Evolutionary conservation across 2,888 invertebrate genomes (phyloP).

Genomic region (Iphiclides podalirius): DNA sequence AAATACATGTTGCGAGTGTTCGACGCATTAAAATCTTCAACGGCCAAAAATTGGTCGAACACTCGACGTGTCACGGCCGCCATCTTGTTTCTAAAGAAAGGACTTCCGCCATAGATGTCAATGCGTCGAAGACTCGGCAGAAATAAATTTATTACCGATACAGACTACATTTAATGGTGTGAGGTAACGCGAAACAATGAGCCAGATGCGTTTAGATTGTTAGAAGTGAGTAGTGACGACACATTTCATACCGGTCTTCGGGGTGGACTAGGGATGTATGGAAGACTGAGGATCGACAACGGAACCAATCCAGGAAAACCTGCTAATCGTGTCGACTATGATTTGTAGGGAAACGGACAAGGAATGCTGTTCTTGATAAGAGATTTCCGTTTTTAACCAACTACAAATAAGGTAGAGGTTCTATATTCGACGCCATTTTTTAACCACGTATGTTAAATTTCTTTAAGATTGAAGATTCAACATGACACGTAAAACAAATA

Average conservation of each 20-base stretch:
- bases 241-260: slow-evolving; percentile 27
- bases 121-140: slow-evolving; percentile 14
- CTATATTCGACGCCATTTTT: too few relatives aligned
- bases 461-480: too few relatives aligned
- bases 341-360: background rate
- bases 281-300: slow-evolving; percentile 12
- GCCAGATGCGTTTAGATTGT: slow-evolving; percentile 41
- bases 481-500: too few relatives aligned
- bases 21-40: slow-evolving; percentile 4
- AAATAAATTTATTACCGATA: slow-evolving; percentile 28
- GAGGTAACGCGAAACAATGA: slow-evolving; percentile 56
- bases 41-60: too few relatives aligned
- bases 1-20: slow-evolving; percentile 12
- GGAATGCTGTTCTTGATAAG: background rate
- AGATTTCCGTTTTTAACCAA: too few relatives aligned
- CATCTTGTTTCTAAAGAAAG: too few relatives aligned
- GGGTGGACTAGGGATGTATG: slow-evolving; percentile 8
- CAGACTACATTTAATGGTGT: slow-evolving; percentile 61
- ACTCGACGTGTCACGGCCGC: too few relatives aligned
- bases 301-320: background rate
- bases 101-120: too few relatives aligned
- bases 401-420: too few relatives aligned
- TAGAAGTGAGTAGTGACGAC: slow-evolving; percentile 30
- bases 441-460: too few relatives aligned
- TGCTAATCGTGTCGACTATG: background rate